These are phyloP conservation scores for Syngnathus rostellatus DNA, from an alignment of 2,797 vertebrate species.

Conservation along the genomic window DNA sequence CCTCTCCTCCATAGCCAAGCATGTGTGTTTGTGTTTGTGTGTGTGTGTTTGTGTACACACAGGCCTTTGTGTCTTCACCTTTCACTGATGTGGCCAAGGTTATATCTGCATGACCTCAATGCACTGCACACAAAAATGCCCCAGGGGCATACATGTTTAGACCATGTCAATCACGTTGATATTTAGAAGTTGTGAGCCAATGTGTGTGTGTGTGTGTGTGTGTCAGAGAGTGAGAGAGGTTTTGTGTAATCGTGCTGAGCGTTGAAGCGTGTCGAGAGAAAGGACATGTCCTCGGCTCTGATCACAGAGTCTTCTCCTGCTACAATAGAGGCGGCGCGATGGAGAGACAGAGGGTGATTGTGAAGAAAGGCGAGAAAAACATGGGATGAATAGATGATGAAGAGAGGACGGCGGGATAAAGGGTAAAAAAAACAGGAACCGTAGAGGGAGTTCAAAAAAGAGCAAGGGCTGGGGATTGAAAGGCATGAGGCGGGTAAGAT, in stretches of 20 bases:
- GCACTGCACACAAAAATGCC: slow-evolving; percentile 26
- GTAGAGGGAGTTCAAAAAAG: slow-evolving; percentile 12
- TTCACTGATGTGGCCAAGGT: slow-evolving; percentile 26
- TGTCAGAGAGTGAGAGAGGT: slow-evolving; percentile 31
- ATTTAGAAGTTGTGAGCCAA: slow-evolving; percentile 30
- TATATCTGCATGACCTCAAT: slow-evolving; percentile 36
- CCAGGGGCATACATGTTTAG: slow-evolving; percentile 29
- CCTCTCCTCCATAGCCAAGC: slow-evolving; percentile 41
- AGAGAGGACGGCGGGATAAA: slow-evolving; percentile 24
- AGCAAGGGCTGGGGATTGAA: slow-evolving; percentile 23
- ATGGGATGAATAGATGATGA: slow-evolving; percentile 45
- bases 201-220: slow-evolving; percentile 16
- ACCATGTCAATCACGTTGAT: slow-evolving; percentile 45
- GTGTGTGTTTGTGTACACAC: slow-evolving; percentile 10
- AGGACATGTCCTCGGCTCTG: slow-evolving; percentile 66
- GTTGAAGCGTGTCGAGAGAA: slow-evolving; percentile 59
- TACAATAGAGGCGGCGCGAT: slow-evolving; percentile 40
- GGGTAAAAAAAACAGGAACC: slow-evolving; percentile 11
- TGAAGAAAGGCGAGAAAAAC: slow-evolving; percentile 28
- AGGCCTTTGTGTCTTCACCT: slow-evolving; percentile 11
- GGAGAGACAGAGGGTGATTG: slow-evolving; percentile 31
- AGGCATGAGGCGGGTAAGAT: slow-evolving; percentile 24
- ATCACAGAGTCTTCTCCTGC: slow-evolving; percentile 55
- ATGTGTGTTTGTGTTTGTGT: slow-evolving; percentile 19
- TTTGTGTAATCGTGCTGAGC: slow-evolving; percentile 68